phyloP scores from a whole-genome alignment of 2,888 invertebrate genomes.

The Caenorhabditis drosophilae region DNA sequence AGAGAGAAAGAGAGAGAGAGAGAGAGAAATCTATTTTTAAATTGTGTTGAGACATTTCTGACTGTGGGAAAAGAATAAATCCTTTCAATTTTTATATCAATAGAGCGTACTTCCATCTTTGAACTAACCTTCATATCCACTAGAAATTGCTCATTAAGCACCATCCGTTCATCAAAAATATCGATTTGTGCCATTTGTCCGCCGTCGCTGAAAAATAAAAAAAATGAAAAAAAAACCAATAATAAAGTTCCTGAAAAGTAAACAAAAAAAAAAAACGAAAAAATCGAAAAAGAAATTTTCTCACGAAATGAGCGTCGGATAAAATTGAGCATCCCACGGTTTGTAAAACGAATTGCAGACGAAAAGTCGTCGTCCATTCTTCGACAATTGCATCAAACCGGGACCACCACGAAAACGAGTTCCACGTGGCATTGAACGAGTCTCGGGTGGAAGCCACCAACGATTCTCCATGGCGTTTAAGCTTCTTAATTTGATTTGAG shows the following conservation, averaged over 20 bases:
- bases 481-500: not conserved
- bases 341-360: constrained; percentile 83
- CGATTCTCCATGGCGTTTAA: constrained; percentile 16
- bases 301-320: constrained; percentile 81
- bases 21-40: no score
- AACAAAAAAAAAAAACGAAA: not conserved
- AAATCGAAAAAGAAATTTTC: constrained; percentile 43
- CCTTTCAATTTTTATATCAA: no score
- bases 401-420: constrained; percentile 82
- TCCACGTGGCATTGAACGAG: constrained; percentile 74
- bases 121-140: constrained; percentile 38
- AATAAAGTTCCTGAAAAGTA: not conserved
- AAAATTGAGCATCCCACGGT: constrained; percentile 90
- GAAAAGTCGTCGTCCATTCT: constrained; percentile 91
- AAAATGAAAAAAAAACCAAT: not conserved
- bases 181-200: constrained; percentile 73
- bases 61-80: no score
- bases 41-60: no score
- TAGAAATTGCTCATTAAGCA: constrained; percentile 25
- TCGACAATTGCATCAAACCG: constrained; percentile 92
- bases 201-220: constrained; percentile 68
- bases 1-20: no score
- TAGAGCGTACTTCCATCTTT: no score
- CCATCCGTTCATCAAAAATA: constrained; percentile 23
- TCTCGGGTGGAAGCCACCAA: constrained; percentile 39